These are phyloP conservation scores for Tetranychus cinnabarinus DNA, from an alignment of 1,140 invertebrate species.

Conservation along the genomic window DNA sequence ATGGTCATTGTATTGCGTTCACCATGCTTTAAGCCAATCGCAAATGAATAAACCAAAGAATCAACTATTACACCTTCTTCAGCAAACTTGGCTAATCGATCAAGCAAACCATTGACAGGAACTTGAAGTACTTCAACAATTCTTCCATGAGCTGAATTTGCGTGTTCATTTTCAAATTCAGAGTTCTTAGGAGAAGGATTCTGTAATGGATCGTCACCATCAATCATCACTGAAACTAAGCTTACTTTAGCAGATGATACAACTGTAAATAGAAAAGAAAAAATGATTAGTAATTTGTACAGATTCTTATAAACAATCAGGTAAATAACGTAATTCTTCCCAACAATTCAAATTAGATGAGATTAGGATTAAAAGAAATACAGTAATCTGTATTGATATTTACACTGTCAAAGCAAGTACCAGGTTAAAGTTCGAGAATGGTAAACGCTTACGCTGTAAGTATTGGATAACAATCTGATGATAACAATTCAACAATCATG, in stretches of 20 bases:
- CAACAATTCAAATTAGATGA: no score
- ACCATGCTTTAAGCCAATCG: slow-evolving; percentile 20
- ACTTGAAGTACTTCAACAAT: slow-evolving; percentile 19
- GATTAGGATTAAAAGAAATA: no score
- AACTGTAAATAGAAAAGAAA: neutral
- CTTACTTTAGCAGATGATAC: slow-evolving; percentile 2
- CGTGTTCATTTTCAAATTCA: slow-evolving; percentile 11
- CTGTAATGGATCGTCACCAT: slow-evolving; percentile 9
- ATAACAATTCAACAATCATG: no score
- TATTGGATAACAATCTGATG: no score
- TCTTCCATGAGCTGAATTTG: neutral
- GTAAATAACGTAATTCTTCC: no score
- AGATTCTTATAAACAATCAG: no score
- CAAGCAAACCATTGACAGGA: slow-evolving; percentile 20
- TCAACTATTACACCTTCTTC: slow-evolving; percentile 18
- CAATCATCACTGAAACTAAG: slow-evolving; percentile 5
- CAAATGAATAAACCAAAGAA: slow-evolving; percentile 20
- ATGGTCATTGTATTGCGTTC: slow-evolving; percentile 2
- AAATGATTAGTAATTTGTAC: no score
- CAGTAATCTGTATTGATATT: no score
- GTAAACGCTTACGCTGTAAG: no score
- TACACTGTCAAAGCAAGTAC: no score
- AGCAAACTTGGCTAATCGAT: slow-evolving; percentile 16
- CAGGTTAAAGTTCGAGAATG: no score
- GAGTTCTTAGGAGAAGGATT: neutral